These are phyloP conservation scores for Erpornis zantholeuca DNA, from an alignment of 2,113 vertebrate species.

Conservation along the genomic window DNA sequence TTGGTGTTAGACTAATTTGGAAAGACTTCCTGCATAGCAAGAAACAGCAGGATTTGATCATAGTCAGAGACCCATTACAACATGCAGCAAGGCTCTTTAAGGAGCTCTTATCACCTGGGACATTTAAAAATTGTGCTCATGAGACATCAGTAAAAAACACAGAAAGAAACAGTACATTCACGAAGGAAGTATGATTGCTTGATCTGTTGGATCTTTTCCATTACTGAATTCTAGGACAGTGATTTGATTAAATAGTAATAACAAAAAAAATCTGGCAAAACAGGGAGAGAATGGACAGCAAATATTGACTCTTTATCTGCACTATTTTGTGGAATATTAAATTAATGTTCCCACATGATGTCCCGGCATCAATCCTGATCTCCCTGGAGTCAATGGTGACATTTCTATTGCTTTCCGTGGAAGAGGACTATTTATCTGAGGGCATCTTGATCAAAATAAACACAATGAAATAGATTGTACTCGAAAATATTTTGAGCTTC, in stretches of 20 bases:
- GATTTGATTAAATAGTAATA: not conserved
- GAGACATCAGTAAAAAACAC: not conserved
- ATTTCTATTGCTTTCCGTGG: not conserved
- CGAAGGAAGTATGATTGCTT: rapidly evolving
- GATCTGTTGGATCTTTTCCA: not conserved
- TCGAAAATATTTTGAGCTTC: conserved; percentile 46
- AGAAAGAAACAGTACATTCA: not conserved
- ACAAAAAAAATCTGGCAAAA: not conserved
- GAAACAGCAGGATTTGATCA: conserved; percentile 65
- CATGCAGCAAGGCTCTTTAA: not conserved
- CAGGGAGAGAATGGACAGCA: not conserved
- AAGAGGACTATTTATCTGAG: conserved; percentile 35
- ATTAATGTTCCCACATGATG: not conserved
- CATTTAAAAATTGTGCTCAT: not conserved
- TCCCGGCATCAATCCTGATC: conserved; percentile 10
- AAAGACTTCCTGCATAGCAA: conserved; percentile 60
- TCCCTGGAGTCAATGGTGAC: conserved; percentile 12
- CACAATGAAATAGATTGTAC: conserved; percentile 31
- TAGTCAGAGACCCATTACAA: conserved; percentile 35
- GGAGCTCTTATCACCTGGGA: conserved; percentile 42
- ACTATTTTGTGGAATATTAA: conserved; percentile 21
- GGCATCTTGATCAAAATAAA: conserved; percentile 39
- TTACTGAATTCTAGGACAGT: not conserved
- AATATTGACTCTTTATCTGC: not conserved
- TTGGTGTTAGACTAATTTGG: conserved; percentile 67